phyloP scores from a whole-genome alignment of 1,140 invertebrate genomes.

The Eueides isabella region DNA sequence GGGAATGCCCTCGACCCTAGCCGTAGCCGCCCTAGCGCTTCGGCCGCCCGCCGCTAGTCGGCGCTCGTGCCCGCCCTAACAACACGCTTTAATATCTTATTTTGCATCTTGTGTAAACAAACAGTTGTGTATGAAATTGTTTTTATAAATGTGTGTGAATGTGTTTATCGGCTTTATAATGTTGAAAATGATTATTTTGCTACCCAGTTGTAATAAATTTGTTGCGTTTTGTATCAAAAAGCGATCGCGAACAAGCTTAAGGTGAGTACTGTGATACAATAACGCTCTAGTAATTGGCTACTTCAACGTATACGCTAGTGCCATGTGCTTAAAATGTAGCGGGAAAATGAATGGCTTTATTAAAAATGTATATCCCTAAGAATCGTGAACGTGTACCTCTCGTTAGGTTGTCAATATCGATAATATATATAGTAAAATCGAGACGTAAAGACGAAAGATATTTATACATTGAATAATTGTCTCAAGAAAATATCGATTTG shows the following conservation, averaged over 20 bases:
- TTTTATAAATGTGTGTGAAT: conserved; percentile 41
- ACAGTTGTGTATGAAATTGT: conserved; percentile 56
- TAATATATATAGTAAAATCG: not conserved
- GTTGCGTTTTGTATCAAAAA: conserved; percentile 30
- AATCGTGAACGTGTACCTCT: not conserved
- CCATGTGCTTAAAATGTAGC: conserved; percentile 13
- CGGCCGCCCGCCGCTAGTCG: conserved; percentile 67
- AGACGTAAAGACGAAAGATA: not conserved
- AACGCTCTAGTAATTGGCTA: conserved; percentile 20
- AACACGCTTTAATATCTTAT: conserved; percentile 70
- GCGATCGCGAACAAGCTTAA: conserved; percentile 32
- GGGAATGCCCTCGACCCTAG: conserved; percentile 52
- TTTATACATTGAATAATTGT: conserved; percentile 11
- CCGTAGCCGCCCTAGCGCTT: conserved; percentile 62
- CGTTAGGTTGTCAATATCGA: not conserved
- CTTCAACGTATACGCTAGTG: not conserved
- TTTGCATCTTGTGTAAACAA: conserved; percentile 73
- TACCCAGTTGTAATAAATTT: not conserved
- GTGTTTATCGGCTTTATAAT: conserved; percentile 32
- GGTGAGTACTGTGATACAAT: conserved; percentile 38
- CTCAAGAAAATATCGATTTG: not conserved
- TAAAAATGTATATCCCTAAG: not conserved
- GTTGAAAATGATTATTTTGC: conserved; percentile 26
- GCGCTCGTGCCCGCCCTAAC: conserved; percentile 70
- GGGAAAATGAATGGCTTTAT: not conserved